phyloP scores from a whole-genome alignment of 1,140 invertebrate species.

The fruit fly (Drosophila melanogaster) region Release_6_plus_ISO1_MT NT_033777.3:24422001-24422500 shows the following conservation, averaged over 20 bases:
- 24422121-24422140: conserved; percentile 30
- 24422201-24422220: conserved; percentile 3
- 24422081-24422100: conserved; percentile 76
- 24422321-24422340: conserved; percentile 27
- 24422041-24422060: conserved; percentile 19
- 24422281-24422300: conserved; percentile 42
- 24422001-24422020: conserved; percentile 54
- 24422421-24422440: conserved; percentile 35
- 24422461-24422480: conserved; percentile 57
- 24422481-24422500: conserved; percentile 72
- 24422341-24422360: conserved; percentile 1
- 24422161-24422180: conserved; percentile 81
- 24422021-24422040: conserved; percentile 43
- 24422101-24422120: conserved; percentile 53
- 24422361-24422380: not conserved
- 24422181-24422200: conserved; percentile 33
- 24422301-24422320: conserved; percentile 64
- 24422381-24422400: conserved; percentile 12
- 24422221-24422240: conserved; percentile 5
- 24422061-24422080: conserved; percentile 63
- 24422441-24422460: conserved; percentile 49
- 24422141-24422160: conserved; percentile 82
- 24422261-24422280: conserved; percentile 36
- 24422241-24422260: conserved; percentile 31
- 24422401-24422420: conserved; percentile 53